Evolutionary conservation across 2,888 invertebrate genomes (phyloP).

Genomic region (Drosophila picticornis): DNA sequence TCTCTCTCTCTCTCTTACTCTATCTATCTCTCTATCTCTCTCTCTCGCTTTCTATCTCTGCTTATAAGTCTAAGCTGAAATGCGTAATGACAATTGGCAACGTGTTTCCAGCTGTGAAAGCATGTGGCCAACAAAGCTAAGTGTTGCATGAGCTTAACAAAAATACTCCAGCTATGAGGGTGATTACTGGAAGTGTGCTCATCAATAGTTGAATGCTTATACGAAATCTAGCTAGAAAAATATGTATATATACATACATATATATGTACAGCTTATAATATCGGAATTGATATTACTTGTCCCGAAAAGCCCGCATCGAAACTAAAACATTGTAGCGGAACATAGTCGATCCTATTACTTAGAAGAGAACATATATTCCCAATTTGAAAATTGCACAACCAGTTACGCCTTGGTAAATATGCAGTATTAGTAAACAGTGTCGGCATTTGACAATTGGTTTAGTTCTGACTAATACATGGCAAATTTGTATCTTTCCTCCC

Average conservation of each 20-base stretch:
- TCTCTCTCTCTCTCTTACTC: not conserved
- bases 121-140: slow-evolving; percentile 41
- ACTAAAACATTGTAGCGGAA: not conserved
- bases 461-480: not conserved
- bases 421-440: not conserved
- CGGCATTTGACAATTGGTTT: not conserved
- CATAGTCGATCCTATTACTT: not conserved
- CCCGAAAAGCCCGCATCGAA: not conserved
- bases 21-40: not conserved
- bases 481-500: not conserved
- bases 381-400: not conserved
- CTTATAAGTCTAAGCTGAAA: slow-evolving; percentile 9
- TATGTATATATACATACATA: not conserved
- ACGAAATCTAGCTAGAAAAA: not conserved
- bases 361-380: not conserved
- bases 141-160: slow-evolving; percentile 15
- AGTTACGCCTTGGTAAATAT: not conserved
- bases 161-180: not conserved
- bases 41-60: not conserved
- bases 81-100: slow-evolving; percentile 34
- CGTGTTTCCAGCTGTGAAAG: slow-evolving; percentile 36
- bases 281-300: not conserved
- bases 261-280: too few species aligned
- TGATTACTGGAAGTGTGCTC: not conserved
- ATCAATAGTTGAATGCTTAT: not conserved